Evolutionary conservation across 2,888 invertebrate species (phyloP).

Genomic region (Trypoxylon attenuatum): DNA sequence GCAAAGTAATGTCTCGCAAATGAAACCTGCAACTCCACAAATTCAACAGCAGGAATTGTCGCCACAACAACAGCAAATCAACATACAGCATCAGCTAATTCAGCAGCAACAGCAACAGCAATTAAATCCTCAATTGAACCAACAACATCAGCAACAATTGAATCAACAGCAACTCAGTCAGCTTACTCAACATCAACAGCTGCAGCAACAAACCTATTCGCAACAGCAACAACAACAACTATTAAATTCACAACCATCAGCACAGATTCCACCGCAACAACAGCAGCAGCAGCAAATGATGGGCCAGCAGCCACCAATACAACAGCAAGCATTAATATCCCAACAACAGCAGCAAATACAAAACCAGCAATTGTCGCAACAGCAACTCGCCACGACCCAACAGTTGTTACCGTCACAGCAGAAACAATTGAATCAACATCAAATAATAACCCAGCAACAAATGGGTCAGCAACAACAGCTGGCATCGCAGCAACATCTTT

Average conservation of each 20-base stretch:
- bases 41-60: slow-evolving; percentile 59
- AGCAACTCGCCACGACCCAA: slow-evolving; percentile 61
- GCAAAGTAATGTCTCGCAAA: slow-evolving; percentile 55
- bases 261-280: slow-evolving; percentile 50
- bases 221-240: slow-evolving; percentile 66
- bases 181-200: slow-evolving; percentile 55
- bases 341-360: slow-evolving; percentile 74
- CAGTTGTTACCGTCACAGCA: slow-evolving; percentile 70
- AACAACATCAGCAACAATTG: slow-evolving; percentile 60
- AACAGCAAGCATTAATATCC: slow-evolving; percentile 49
- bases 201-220: slow-evolving; percentile 52
- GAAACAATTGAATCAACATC: slow-evolving; percentile 66
- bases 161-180: slow-evolving; percentile 58
- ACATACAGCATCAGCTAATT: slow-evolving; percentile 71
- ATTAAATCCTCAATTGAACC: slow-evolving; percentile 53
- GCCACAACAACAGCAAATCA: slow-evolving; percentile 59
- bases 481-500: slow-evolving; percentile 52
- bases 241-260: slow-evolving; percentile 74
- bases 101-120: slow-evolving; percentile 62
- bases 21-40: slow-evolving; percentile 56
- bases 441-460: slow-evolving; percentile 69
- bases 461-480: slow-evolving; percentile 75
- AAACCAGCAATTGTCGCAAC: slow-evolving; percentile 64
- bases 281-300: slow-evolving; percentile 63
- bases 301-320: slow-evolving; percentile 48